phyloP scores from a whole-genome alignment of 1,140 invertebrate genomes.

The Limonius californicus region DNA sequence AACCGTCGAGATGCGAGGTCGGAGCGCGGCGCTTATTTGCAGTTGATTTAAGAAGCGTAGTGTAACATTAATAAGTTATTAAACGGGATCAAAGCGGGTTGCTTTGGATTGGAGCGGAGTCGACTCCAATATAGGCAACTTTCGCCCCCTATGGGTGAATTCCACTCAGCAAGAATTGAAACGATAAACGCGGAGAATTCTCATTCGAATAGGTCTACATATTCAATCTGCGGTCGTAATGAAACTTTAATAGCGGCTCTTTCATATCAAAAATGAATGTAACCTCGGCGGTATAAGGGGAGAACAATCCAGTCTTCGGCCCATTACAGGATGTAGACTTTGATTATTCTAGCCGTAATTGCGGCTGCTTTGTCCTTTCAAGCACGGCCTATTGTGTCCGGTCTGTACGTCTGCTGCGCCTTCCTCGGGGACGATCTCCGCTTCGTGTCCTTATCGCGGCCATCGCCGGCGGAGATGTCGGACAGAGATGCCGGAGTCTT shows the following conservation, averaged over 20 bases:
- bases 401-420: conserved; percentile 16
- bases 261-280: conserved; percentile 1
- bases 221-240: neutral
- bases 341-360: conserved; percentile 40
- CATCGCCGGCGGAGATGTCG: neutral
- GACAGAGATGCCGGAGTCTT: neutral
- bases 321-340: conserved; percentile 39
- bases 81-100: too few relatives aligned
- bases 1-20: too few relatives aligned
- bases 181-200: neutral
- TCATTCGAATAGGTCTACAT: neutral
- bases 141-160: neutral
- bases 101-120: too few relatives aligned
- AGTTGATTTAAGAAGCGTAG: too few relatives aligned
- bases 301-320: conserved; percentile 20
- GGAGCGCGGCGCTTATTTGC: too few relatives aligned
- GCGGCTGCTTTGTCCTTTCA: conserved; percentile 35
- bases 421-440: conserved; percentile 12
- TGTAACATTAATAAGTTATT: too few relatives aligned
- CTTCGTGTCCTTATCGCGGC: neutral
- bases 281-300: neutral
- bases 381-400: conserved; percentile 32
- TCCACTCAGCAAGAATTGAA: neutral
- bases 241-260: conserved; percentile 1
- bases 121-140: too few relatives aligned